These are phyloP conservation scores for Pycnomerus fuliginosus DNA, from an alignment of 2,888 invertebrate genomes.

Conservation along the genomic window DNA sequence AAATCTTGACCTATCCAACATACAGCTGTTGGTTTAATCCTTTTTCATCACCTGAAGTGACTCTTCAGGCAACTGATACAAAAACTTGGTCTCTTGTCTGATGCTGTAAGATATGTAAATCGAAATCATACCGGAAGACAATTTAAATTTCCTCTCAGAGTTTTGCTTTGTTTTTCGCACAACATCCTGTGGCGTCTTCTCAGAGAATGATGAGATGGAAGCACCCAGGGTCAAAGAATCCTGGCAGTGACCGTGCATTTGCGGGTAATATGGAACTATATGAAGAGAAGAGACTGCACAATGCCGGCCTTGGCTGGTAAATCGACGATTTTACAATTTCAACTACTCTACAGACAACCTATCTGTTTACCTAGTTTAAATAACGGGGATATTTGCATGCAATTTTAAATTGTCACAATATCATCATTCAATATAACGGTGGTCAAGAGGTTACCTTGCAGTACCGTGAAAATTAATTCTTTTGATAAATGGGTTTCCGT, in stretches of 20 bases:
- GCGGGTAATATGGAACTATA: conserved; percentile 11
- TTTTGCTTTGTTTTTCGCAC: conserved; percentile 3
- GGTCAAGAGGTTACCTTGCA: not conserved
- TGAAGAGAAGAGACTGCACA: conserved; percentile 19
- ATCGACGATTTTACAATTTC: conserved; percentile 12
- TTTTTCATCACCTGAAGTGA: not conserved
- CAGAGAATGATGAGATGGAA: conserved; percentile 8
- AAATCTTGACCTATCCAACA: conserved; percentile 19
- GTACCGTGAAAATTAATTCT: conserved; percentile 2
- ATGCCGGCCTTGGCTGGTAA: conserved; percentile 16
- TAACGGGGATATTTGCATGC: not conserved
- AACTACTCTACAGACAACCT: conserved; percentile 7
- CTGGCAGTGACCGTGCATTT: conserved; percentile 17
- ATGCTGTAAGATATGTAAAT: conserved; percentile 4
- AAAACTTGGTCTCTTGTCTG: conserved; percentile 15
- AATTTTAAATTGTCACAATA: conserved; percentile 1
- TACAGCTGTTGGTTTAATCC: not conserved
- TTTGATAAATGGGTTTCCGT: too few species aligned
- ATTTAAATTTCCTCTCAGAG: conserved; percentile 11
- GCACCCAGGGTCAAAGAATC: conserved; percentile 15
- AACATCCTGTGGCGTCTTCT: not conserved
- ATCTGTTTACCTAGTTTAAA: not conserved
- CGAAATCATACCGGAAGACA: conserved; percentile 7
- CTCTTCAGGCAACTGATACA: conserved; percentile 14
- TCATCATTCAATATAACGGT: not conserved